Percentiles rank a stretch among this genome's conserved stretches.
These are phyloP conservation scores for Butorides virescens DNA, from an alignment of 2,113 vertebrate genomes.

Conservation along the genomic window DNA sequence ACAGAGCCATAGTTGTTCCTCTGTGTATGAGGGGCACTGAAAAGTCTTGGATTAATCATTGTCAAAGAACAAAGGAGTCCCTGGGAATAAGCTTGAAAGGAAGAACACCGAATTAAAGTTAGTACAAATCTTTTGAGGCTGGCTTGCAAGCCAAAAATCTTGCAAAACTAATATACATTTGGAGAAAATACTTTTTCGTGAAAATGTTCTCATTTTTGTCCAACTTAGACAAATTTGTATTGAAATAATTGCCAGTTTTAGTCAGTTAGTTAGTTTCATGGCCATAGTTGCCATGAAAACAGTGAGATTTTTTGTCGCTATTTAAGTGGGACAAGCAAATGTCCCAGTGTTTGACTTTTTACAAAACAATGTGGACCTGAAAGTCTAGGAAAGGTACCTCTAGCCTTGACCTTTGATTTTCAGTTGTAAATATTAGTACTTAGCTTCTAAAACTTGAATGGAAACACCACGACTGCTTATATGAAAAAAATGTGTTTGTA, in stretches of 20 bases:
- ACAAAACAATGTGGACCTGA: neutral
- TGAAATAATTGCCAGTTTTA: neutral
- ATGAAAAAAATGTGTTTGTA: neutral
- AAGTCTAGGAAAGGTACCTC: neutral
- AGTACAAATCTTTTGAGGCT: neutral
- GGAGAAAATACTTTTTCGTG: neutral
- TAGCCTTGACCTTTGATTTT: neutral
- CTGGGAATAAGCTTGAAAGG: neutral
- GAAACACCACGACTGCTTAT: neutral
- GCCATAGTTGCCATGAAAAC: neutral
- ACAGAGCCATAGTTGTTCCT: neutral
- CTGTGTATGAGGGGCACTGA: neutral
- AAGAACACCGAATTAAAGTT: neutral
- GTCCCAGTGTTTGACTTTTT: neutral
- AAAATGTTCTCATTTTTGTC: neutral
- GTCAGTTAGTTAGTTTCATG: too few species aligned
- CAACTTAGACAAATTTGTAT: neutral
- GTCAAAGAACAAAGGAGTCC: neutral
- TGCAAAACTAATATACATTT: neutral
- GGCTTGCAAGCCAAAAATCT: neutral
- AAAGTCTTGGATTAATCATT: neutral
- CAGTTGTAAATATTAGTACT: neutral
- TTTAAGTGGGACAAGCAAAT: neutral
- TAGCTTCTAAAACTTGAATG: neutral
- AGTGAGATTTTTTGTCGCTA: neutral